Base-by-base conservation (phyloP, 2,113 vertebrate species). In the Nothoprocta pentlandii region DNA sequence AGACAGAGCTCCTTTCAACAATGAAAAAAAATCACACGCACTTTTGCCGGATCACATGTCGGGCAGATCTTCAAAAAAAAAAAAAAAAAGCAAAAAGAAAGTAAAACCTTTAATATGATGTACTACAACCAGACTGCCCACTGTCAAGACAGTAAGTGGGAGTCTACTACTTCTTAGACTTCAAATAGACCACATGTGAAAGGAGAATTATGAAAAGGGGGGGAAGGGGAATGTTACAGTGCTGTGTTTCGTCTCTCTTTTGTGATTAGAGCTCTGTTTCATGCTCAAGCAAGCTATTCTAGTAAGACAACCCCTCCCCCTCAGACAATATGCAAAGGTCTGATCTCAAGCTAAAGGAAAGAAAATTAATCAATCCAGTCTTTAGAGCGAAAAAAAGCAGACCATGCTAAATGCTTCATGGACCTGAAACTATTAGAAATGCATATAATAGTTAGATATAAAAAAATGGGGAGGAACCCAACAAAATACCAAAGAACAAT, bases 181-280 rank as follows among this genome's bases (percentile, higher is more conserved):
- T 95, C 93, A 96, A 91, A 95, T 86, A 96, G 93, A 95, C 77
- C 80, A 95, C 76, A 90, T 90, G 47, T 93, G 87, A 94, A 93
- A 92, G 41, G 62, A 66, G 86, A 94, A 77, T 90, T 95, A 89
- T 49, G 77, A 93, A 54, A 88, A 25, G 62, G 73, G n/a, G 42
- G 26, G 30, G 54, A 32, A 94, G 51, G 69, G 53, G 34, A 90
- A 83, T 81, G 91, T 84, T 90, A 89, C 53, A 62, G 47, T 42
- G 47, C 0, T 1, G 73, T 79, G 85, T 94, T 93, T 95, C 85
- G 79, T 90, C 85, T 94, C 71, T 79, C 53, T 80, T 94, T 90
- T 95, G 88, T 92, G 85, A 95, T 94, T 86, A 95, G 74, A 92
- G 85, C 53, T 85, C 47, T 92, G 89, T 93, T 96, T 92, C 89